Evolutionary conservation across 2,113 vertebrate species (phyloP), one percentile per base, ranked within the genome.

Genomic region (Engraulis encrasicolus): DNA sequence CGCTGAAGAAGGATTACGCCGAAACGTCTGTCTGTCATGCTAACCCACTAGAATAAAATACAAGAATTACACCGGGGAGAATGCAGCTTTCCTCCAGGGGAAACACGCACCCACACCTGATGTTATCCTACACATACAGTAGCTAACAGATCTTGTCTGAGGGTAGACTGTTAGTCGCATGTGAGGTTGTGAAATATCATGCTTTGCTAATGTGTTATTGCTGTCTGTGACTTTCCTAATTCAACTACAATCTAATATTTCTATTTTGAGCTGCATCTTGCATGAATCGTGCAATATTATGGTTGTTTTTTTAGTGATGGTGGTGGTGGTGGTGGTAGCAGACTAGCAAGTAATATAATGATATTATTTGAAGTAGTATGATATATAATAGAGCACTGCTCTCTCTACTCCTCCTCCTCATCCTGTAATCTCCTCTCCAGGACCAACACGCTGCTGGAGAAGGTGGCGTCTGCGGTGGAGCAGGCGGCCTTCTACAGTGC

Each of bases 401-500:
- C 34, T 74, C 12, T 14, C 1, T 17, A 14, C 23, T 31, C 7
- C 3, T 31, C 6, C n/a, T 17, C 27, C 20, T 6, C 45, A 45
- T 45, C 49, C 23, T n/a, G n/a, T n/a, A n/a, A n/a, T n/a, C n/a
- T n/a, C 34, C 12, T 66, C 45, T 1, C 6, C 84, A 99, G 98
- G 91, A 98, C 97, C 1, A 99, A 99, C 91, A 97, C 95, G 0
- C 89, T 99, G 84, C 87, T 99, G 94, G 98, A 99, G 93, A 99
- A 99, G 83, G 98, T 99, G 78, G 97, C 97, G 3, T 94, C 96
- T 0, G 98, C 97, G 0, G 98, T 99, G 91, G 98, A 99, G 90
- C 98, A 99, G 91, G 96, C 96, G 0, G 98, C 98, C 0, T 99
- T 98, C 94, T 99, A 99, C 91, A 97, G 98, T 85, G 97, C 98